Conservation (phyloP, 2,797 vertebrate species). For the Petrocephalus schoutedeni region DNA sequence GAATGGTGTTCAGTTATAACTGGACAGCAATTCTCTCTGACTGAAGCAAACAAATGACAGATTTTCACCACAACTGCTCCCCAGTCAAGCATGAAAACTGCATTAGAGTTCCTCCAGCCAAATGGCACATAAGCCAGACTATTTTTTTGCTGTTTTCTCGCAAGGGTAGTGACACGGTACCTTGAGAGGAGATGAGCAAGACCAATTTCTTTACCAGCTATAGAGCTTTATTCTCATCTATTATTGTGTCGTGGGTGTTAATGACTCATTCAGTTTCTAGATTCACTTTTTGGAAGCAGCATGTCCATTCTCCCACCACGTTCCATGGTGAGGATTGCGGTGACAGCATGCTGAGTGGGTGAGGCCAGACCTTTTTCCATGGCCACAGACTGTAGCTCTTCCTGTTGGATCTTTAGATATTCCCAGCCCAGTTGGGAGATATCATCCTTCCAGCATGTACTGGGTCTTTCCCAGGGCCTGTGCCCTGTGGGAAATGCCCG, state of each 20-base stretch:
- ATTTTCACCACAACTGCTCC: constrained; percentile 52
- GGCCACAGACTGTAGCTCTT: not conserved
- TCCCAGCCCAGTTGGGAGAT: not conserved
- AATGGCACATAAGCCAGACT: constrained; percentile 36
- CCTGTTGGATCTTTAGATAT: not conserved
- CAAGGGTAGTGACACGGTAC: constrained; percentile 48
- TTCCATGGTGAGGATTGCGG: not conserved
- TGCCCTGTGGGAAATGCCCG: not conserved
- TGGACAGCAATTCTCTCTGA: constrained; percentile 41
- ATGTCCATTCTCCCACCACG: not conserved
- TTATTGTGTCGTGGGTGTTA: not conserved
- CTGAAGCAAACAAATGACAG: constrained; percentile 48
- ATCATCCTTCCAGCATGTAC: not conserved
- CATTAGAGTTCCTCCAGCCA: constrained; percentile 46
- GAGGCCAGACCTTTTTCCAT: not conserved
- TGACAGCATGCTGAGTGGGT: not conserved
- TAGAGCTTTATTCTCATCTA: not conserved
- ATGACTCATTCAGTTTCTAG: not conserved
- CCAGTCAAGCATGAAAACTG: constrained; percentile 66
- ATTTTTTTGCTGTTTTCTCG: not conserved
- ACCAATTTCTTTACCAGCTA: not conserved
- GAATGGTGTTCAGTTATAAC: constrained; percentile 21
- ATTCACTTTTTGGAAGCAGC: not conserved
- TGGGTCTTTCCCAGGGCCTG: not conserved
- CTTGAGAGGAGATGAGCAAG: constrained; percentile 23